These are phyloP conservation scores for Beaufortia kweichowensis DNA, from an alignment of 2,113 vertebrate species.

Conservation along the genomic window DNA sequence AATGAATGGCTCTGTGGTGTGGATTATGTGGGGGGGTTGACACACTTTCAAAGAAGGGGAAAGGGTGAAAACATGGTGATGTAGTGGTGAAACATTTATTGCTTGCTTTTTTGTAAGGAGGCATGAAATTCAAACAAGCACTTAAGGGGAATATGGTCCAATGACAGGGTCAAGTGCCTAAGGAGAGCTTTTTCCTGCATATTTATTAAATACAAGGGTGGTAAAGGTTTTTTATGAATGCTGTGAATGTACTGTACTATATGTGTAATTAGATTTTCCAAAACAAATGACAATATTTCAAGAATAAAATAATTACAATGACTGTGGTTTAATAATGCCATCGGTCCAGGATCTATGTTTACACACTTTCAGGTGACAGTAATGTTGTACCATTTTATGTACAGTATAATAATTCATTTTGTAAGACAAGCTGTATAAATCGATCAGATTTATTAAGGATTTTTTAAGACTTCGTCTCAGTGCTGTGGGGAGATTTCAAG, in stretches of 20 bases:
- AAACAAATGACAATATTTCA: no score
- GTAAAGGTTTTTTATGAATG: not conserved
- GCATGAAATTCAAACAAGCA: not conserved
- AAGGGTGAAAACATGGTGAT: not conserved
- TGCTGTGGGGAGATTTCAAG: not conserved
- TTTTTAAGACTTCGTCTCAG: slow-evolving; percentile 21
- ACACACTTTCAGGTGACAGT: slow-evolving; percentile 1
- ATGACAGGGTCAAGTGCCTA: not conserved
- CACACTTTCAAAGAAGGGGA: slow-evolving; percentile 40
- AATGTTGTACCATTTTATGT: not conserved
- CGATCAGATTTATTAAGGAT: slow-evolving; percentile 10
- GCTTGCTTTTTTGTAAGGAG: not conserved
- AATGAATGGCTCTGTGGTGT: slow-evolving; percentile 4
- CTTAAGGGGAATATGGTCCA: not conserved
- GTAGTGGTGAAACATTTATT: not conserved
- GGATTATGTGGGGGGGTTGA: slow-evolving; percentile 14
- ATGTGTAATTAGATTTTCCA: not conserved
- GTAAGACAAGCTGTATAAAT: not conserved
- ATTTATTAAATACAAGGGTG: not conserved
- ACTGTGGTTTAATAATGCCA: no score
- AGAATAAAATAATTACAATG: no score
- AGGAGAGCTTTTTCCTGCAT: not conserved
- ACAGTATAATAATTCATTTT: slow-evolving; percentile 4
- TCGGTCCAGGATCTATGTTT: not conserved
- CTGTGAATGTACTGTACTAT: not conserved